These are phyloP conservation scores for Lymantria monacha DNA, from an alignment of 2,888 invertebrate genomes.

Conservation along the genomic window DNA sequence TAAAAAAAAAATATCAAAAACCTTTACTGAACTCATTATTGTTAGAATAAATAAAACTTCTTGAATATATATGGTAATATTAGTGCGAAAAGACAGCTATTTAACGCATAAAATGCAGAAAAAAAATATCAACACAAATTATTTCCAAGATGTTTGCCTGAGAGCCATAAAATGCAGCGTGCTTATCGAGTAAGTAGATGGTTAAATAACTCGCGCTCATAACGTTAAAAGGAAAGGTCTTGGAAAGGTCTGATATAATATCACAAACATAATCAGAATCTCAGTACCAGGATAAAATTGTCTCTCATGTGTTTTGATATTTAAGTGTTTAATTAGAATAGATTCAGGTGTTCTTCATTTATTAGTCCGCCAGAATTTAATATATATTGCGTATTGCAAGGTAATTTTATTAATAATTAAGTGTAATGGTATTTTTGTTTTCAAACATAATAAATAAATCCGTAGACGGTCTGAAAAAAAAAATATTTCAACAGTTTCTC, in stretches of 20 bases:
- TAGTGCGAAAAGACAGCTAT: constrained; percentile 27
- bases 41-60: constrained; percentile 9
- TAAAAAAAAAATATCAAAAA: background rate
- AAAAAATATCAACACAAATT: constrained; percentile 39
- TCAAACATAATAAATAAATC: too few relatives aligned
- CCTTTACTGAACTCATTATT: background rate
- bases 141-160: constrained; percentile 23
- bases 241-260: constrained; percentile 24
- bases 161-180: constrained; percentile 36
- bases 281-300: constrained; percentile 1
- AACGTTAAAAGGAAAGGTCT: constrained; percentile 9
- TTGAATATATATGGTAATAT: constrained; percentile 31
- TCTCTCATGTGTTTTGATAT: background rate
- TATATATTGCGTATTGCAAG: too few relatives aligned
- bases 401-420: too few relatives aligned
- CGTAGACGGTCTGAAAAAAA: too few relatives aligned
- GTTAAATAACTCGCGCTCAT: constrained; percentile 25
- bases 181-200: constrained; percentile 32
- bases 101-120: constrained; percentile 38
- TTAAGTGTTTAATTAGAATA: too few relatives aligned
- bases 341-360: too few relatives aligned
- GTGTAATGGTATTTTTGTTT: too few relatives aligned
- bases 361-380: too few relatives aligned
- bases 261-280: constrained; percentile 21
- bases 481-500: too few relatives aligned